Conservation (phyloP, 2,113 vertebrate genomes). For the Rattus rattus region DNA sequence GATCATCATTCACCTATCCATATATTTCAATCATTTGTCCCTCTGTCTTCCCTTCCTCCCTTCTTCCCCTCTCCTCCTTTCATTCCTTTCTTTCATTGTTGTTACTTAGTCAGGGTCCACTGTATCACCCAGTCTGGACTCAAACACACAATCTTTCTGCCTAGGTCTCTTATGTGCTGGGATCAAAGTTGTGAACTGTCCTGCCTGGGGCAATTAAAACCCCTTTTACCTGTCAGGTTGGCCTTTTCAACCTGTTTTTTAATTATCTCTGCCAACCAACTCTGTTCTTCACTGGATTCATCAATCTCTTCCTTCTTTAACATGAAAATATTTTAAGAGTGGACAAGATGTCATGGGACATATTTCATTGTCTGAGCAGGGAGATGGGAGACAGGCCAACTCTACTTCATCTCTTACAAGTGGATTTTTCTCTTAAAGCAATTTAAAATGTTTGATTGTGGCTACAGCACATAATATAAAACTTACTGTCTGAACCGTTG, state of each 20-base stretch:
- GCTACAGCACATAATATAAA: not conserved
- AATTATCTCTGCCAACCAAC: not conserved
- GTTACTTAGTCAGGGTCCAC: not conserved
- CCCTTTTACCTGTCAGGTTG: not conserved
- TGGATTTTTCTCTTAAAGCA: not conserved
- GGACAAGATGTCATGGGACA: not conserved
- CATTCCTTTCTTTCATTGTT: not conserved
- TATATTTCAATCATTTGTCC: not conserved
- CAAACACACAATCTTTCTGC: not conserved
- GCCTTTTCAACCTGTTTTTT: not conserved
- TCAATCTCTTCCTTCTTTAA: not conserved
- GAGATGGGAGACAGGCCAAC: not conserved
- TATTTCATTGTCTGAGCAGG: not conserved
- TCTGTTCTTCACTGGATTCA: not conserved
- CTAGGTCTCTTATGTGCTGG: not conserved
- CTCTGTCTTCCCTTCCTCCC: not conserved
- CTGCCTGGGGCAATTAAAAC: not conserved
- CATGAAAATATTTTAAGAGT: not conserved
- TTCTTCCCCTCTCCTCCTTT: not conserved
- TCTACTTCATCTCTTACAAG: not conserved
- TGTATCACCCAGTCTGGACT: not conserved
- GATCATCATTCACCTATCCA: not conserved
- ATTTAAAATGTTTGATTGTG: not conserved
- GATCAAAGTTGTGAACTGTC: not conserved
- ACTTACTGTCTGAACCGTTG: not conserved